phyloP scores from a whole-genome alignment of 2,888 invertebrate genomes.

The Maniola hyperantus region DNA sequence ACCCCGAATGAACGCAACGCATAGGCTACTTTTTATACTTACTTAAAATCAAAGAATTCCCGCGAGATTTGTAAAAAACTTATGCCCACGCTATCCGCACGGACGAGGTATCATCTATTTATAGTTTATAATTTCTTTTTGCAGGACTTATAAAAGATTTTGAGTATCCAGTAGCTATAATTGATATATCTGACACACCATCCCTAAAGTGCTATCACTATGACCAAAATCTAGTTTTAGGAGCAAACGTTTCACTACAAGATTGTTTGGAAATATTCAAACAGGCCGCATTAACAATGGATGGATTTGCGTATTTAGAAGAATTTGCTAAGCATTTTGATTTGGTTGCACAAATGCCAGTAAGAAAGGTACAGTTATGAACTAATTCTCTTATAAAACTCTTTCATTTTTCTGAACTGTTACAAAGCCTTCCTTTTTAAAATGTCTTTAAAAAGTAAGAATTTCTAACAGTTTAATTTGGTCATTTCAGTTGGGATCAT shows the following conservation, averaged over 20 bases:
- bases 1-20: no score
- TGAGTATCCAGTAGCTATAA: slow-evolving; percentile 56
- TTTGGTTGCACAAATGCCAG: slow-evolving; percentile 84
- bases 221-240: slow-evolving; percentile 77
- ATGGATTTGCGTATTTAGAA: slow-evolving; percentile 78
- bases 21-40: no score
- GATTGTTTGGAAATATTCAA: slow-evolving; percentile 78
- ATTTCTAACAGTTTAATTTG: not conserved
- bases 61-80: no score
- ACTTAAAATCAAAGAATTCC: no score
- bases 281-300: slow-evolving; percentile 55
- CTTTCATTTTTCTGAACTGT: not conserved
- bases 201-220: slow-evolving; percentile 56
- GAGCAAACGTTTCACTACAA: slow-evolving; percentile 83
- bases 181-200: slow-evolving; percentile 65
- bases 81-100: no score
- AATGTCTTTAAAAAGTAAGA: not conserved
- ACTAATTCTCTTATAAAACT: no score
- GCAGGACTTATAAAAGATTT: slow-evolving; percentile 62
- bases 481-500: slow-evolving; percentile 79
- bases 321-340: slow-evolving; percentile 83
- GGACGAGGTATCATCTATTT: no score
- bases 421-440: no score
- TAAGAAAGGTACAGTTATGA: slow-evolving; percentile 79
- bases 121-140: not conserved